Percentiles rank a stretch among this genome's conserved stretches.
These are phyloP conservation scores for Brachyalestes nurse DNA, from an alignment of 2,797 vertebrate genomes.

Conservation along the genomic window DNA sequence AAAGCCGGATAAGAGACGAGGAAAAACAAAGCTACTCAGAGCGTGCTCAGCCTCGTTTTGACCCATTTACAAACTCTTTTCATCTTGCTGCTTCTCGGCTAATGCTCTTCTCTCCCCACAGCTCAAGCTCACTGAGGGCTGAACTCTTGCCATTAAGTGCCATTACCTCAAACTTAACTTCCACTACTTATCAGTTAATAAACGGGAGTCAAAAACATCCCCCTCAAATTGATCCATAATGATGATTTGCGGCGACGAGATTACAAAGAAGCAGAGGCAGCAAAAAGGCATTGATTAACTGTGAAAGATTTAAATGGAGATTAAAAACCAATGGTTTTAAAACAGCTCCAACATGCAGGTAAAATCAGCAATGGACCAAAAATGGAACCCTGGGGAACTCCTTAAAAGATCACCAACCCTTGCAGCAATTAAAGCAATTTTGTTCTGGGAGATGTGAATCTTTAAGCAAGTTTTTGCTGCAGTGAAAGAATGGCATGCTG, in stretches of 20 bases:
- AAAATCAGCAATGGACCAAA: not conserved
- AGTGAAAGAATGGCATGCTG: not conserved
- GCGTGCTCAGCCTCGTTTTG: conserved; percentile 26
- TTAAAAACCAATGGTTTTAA: not conserved
- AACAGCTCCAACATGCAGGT: not conserved
- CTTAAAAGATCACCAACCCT: not conserved
- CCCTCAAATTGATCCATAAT: not conserved
- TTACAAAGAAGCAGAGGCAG: not conserved
- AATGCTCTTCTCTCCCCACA: not conserved
- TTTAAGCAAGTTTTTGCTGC: not conserved
- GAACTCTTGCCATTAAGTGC: not conserved
- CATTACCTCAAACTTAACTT: conserved; percentile 12
- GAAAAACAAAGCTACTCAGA: conserved; percentile 9
- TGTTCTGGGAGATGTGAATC: not conserved
- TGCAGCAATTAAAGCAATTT: not conserved
- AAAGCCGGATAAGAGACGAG: conserved; percentile 23
- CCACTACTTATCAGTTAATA: conserved; percentile 11
- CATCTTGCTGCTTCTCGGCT: not conserved
- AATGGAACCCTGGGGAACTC: conserved; percentile 10
- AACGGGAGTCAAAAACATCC: not conserved
- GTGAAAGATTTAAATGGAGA: not conserved
- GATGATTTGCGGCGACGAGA: not conserved
- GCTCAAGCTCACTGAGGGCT: conserved; percentile 3
- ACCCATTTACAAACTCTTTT: conserved; percentile 30
- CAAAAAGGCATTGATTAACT: conserved; percentile 4